Conservation (phyloP, 2,797 vertebrate species). For the Botia kubotai region DNA sequence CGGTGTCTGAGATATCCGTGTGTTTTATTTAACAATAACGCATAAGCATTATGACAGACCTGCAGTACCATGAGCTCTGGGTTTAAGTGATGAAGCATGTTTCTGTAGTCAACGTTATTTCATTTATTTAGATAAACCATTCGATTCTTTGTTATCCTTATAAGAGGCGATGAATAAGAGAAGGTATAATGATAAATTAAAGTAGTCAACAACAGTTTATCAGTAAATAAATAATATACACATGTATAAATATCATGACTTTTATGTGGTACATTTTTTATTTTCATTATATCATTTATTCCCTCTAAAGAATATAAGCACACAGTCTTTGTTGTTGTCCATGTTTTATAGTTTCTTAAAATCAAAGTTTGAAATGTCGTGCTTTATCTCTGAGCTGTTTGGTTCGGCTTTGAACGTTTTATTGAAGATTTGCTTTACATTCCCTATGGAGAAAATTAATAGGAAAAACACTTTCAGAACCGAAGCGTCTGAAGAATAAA, state of each 20-base stretch:
- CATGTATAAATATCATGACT: too few relatives aligned
- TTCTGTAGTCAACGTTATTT: not conserved
- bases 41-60: not conserved
- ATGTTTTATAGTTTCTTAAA: not conserved
- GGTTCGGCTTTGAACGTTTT: not conserved
- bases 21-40: not conserved
- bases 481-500: not conserved
- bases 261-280: too few relatives aligned
- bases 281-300: not conserved
- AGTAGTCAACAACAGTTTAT: too few relatives aligned
- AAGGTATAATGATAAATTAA: too few relatives aligned
- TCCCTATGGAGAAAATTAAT: conserved; percentile 22
- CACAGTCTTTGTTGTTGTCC: not conserved
- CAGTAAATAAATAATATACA: too few relatives aligned
- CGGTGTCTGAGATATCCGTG: conserved; percentile 8
- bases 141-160: too few relatives aligned
- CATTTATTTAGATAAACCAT: too few relatives aligned
- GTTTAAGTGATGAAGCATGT: not conserved
- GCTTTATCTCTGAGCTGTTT: conserved; percentile 7
- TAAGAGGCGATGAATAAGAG: too few relatives aligned
- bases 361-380: not conserved
- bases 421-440: not conserved
- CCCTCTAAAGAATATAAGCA: not conserved
- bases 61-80: not conserved
- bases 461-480: not conserved